Conservation (phyloP, 2,797 vertebrate genomes). For the Protosalanx chinensis region DNA sequence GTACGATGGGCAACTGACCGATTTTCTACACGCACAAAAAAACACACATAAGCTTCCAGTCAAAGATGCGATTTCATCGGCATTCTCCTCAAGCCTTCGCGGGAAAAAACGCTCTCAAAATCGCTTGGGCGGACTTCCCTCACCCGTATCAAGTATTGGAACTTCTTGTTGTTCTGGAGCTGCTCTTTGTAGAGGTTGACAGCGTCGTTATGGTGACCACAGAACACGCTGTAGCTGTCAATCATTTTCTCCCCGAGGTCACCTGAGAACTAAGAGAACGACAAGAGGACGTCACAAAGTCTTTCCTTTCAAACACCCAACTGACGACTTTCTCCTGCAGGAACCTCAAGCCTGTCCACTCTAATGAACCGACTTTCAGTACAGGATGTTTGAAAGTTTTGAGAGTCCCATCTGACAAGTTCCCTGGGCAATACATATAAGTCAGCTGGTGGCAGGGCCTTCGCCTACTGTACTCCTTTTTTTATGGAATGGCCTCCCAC, state of each 20-base stretch:
- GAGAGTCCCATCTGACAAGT: too few species aligned
- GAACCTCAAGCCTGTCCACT: too few species aligned
- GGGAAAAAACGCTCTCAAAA: neutral
- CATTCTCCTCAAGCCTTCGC: neutral
- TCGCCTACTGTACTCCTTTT: too few species aligned
- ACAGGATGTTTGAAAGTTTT: too few species aligned
- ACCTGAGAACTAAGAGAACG: slow-evolving; percentile 83
- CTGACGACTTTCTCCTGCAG: neutral
- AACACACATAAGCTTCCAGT: neutral
- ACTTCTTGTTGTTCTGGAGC: slow-evolving; percentile 88
- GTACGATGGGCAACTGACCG: slow-evolving; percentile 79
- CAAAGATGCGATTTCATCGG: neutral
- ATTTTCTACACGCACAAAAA: slow-evolving; percentile 76
- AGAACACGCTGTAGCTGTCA: slow-evolving; percentile 82
- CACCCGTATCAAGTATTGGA: slow-evolving; percentile 85
- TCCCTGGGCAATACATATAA: too few species aligned
- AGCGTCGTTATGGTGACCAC: slow-evolving; percentile 80
- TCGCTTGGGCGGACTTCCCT: slow-evolving; percentile 16
- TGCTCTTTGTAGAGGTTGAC: slow-evolving; percentile 84
- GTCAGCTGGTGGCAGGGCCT: too few species aligned
- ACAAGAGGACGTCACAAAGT: neutral
- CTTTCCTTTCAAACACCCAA: neutral
- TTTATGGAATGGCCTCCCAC: too few species aligned
- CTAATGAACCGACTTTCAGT: too few species aligned
- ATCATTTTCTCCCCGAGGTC: slow-evolving; percentile 76